A percentile compares a stretch with the other conserved stretches of the same genome.
These are phyloP conservation scores for Alaudala cheleensis DNA, from an alignment of 2,113 vertebrate species.

Conservation along the genomic window DNA sequence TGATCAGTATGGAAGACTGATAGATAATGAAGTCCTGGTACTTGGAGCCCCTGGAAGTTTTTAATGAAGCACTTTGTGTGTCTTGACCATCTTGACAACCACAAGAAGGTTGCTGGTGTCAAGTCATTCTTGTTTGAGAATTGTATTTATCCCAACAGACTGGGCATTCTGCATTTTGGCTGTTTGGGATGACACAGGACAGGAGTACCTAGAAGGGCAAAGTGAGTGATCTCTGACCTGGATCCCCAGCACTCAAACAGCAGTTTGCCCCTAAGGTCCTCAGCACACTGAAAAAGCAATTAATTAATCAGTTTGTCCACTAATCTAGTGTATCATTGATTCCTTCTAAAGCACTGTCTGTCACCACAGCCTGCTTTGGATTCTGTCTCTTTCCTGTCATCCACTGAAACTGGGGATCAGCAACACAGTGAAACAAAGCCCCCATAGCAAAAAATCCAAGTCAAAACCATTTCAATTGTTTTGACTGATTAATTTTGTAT, in stretches of 20 bases:
- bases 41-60: too few relatives aligned
- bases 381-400: neutral
- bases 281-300: neutral
- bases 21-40: too few relatives aligned
- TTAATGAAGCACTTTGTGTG: too few relatives aligned
- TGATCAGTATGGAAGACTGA: too few relatives aligned
- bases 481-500: neutral
- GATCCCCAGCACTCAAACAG: too few relatives aligned
- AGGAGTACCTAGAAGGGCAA: neutral
- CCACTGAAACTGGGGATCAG: neutral
- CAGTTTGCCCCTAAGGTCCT: neutral
- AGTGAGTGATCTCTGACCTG: neutral
- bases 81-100: too few relatives aligned
- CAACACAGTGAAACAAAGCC: neutral
- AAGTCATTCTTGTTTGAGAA: neutral
- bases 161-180: neutral
- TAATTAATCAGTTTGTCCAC: neutral
- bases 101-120: neutral
- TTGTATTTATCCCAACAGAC: neutral
- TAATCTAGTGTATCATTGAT: neutral
- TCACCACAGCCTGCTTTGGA: neutral
- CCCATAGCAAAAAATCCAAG: neutral
- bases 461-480: neutral
- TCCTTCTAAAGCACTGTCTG: neutral
- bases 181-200: neutral